These are phyloP conservation scores for Malurus splendens DNA, from an alignment of 2,797 vertebrate species.

Conservation along the genomic window DNA sequence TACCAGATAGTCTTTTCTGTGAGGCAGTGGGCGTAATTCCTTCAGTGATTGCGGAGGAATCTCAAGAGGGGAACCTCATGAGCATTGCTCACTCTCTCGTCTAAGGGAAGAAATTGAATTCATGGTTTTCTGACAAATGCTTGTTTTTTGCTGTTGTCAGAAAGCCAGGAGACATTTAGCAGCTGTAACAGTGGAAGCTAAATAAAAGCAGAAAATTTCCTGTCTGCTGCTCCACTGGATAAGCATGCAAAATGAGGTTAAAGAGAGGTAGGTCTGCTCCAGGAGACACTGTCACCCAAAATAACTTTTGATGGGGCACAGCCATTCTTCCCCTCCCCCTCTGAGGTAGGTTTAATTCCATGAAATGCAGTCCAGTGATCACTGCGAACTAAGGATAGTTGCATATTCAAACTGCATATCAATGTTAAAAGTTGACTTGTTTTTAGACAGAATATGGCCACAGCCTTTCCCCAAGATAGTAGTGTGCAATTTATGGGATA, in stretches of 20 bases:
- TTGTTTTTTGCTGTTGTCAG: conserved; percentile 35
- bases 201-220: conserved; percentile 38
- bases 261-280: neutral
- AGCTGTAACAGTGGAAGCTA: conserved; percentile 24
- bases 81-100: neutral
- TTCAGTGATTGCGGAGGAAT: neutral
- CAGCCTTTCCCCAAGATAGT: neutral
- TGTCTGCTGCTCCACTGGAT: neutral
- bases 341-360: neutral
- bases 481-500: neutral
- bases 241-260: neutral
- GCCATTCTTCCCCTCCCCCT: neutral
- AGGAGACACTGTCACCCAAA: neutral
- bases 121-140: conserved; percentile 17
- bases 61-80: neutral
- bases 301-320: neutral
- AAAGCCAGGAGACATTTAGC: conserved; percentile 38
- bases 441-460: neutral
- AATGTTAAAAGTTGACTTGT: neutral
- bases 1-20: neutral
- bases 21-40: neutral
- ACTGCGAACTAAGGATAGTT: neutral
- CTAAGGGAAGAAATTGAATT: neutral
- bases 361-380: neutral
- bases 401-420: neutral